phyloP scores from a whole-genome alignment of 1,140 invertebrate species.

The Hirudo medicinalis region DNA sequence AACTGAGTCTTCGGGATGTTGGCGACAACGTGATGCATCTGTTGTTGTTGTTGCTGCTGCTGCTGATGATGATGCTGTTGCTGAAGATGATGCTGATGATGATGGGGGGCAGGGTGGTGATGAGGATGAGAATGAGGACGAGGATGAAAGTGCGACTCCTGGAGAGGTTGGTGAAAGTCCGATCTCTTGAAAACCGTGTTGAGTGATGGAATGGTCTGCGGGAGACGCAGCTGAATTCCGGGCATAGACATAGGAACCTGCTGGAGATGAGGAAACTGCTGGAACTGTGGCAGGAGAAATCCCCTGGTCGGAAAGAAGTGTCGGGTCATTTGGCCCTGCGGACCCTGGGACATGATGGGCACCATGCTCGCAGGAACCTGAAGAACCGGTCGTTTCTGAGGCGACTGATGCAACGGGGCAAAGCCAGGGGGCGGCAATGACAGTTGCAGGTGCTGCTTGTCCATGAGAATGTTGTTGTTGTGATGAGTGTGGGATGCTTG shows the following conservation, averaged over 20 bases:
- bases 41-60: constrained; percentile 16
- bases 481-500: neutral
- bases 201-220: neutral
- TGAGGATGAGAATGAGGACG: constrained; percentile 17
- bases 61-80: constrained; percentile 17
- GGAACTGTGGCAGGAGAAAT: neutral
- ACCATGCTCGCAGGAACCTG: too few species aligned
- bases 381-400: too few species aligned
- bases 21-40: constrained; percentile 13
- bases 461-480: constrained; percentile 3
- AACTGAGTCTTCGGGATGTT: too few species aligned
- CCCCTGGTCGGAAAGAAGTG: neutral
- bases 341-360: neutral
- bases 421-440: too few species aligned
- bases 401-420: too few species aligned
- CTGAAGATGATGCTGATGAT: constrained; percentile 15
- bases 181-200: too few species aligned
- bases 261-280: constrained; percentile 1
- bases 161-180: neutral
- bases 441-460: neutral
- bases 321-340: neutral
- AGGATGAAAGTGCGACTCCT: constrained; percentile 21
- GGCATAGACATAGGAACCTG: neutral
- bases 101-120: constrained; percentile 9
- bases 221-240: neutral